Conservation (phyloP, 2,888 invertebrate species). For the Herminia tarsipennalis region DNA sequence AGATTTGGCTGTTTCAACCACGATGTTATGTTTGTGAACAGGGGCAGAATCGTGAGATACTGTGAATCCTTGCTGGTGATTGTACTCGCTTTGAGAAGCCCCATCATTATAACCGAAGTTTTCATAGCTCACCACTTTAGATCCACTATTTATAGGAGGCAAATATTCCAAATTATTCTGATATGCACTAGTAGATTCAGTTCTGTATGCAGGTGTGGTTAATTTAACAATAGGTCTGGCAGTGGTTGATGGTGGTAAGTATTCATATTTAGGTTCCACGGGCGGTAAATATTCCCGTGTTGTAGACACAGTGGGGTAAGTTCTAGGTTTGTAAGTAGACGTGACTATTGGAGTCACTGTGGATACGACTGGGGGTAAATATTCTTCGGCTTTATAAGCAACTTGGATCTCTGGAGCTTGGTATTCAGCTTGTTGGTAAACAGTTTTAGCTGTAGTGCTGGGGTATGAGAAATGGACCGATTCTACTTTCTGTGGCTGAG, state of each 20-base stretch:
- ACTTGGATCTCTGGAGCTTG: slow-evolving; percentile 74
- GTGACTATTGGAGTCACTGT: slow-evolving; percentile 53
- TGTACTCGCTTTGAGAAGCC: slow-evolving; percentile 54
- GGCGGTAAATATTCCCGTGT: slow-evolving; percentile 56
- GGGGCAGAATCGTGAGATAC: slow-evolving; percentile 48
- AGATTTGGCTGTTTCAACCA: slow-evolving; percentile 74
- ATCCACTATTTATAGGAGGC: slow-evolving; percentile 53
- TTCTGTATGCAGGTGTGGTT: slow-evolving; percentile 58
- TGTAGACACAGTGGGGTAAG: slow-evolving; percentile 58
- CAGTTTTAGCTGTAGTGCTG: slow-evolving; percentile 54
- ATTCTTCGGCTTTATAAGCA: slow-evolving; percentile 73
- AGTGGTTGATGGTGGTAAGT: slow-evolving; percentile 56
- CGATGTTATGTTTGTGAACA: slow-evolving; percentile 69
- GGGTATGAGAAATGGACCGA: slow-evolving; percentile 66
- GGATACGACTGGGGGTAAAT: slow-evolving; percentile 70
- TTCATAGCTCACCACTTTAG: slow-evolving; percentile 56
- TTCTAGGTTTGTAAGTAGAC: slow-evolving; percentile 63
- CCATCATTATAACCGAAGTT: slow-evolving; percentile 55
- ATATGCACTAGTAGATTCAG: slow-evolving; percentile 61
- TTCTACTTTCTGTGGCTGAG: slow-evolving; percentile 53
- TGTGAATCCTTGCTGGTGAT: slow-evolving; percentile 65
- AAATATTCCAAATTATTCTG: slow-evolving; percentile 66
- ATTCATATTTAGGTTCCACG: slow-evolving; percentile 38
- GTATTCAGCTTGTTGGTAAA: slow-evolving; percentile 64
- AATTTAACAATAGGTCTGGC: slow-evolving; percentile 54